phyloP scores from a whole-genome alignment of 2,113 vertebrate genomes.

The Campylomormyrus numenius region DNA sequence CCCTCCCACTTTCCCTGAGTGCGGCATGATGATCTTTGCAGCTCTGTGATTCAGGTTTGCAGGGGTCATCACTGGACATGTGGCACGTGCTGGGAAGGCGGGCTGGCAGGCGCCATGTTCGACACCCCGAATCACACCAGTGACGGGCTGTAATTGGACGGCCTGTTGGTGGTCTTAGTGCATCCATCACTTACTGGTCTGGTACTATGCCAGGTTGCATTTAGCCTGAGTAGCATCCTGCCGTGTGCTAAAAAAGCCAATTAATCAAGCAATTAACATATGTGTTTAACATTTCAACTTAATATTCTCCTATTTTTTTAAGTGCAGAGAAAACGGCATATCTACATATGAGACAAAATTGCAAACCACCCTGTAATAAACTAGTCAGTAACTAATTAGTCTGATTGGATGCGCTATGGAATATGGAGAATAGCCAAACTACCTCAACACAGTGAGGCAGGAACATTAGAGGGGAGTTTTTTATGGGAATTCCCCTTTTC shows the following conservation, averaged over 20 bases:
- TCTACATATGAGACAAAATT: background rate
- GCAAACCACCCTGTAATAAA: background rate
- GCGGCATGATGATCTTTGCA: background rate
- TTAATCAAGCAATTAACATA: background rate
- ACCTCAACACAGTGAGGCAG: background rate
- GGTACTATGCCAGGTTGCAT: slow-evolving; percentile 10
- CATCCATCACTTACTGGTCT: slow-evolving; percentile 18
- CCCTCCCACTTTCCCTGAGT: background rate
- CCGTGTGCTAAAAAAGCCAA: background rate
- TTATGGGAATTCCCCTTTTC: background rate
- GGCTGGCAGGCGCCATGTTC: slow-evolving; percentile 35
- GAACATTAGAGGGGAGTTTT: background rate
- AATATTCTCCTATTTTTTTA: background rate
- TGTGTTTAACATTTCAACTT: slow-evolving; percentile 1
- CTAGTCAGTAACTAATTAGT: background rate
- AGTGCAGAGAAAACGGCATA: background rate
- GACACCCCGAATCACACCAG: slow-evolving; percentile 22
- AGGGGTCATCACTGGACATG: background rate
- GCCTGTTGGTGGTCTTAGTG: slow-evolving; percentile 39
- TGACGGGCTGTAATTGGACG: slow-evolving; percentile 40
- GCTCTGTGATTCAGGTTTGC: background rate
- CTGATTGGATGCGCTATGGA: background rate
- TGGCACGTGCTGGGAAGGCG: background rate
- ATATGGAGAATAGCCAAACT: background rate
- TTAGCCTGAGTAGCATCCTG: slow-evolving; percentile 19